A percentile compares a stretch with the other conserved stretches of the same genome.
phyloP scores from a whole-genome alignment of 2,113 vertebrate genomes.

The Labrus mixtus region DNA sequence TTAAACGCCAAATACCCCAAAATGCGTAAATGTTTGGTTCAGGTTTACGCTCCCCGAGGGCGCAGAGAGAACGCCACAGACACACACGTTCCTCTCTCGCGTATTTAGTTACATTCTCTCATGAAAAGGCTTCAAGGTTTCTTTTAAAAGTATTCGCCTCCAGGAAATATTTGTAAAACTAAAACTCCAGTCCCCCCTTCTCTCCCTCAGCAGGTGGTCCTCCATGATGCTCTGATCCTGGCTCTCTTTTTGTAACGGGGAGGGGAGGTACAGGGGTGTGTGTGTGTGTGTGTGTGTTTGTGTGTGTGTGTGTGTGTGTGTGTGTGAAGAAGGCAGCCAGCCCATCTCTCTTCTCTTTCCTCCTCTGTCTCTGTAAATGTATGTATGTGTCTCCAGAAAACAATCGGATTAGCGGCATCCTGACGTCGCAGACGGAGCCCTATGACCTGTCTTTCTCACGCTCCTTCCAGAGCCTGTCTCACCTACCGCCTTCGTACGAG shows the following conservation, averaged over 20 bases:
- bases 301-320: not conserved
- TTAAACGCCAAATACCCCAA: too few species aligned
- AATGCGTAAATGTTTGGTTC: too few species aligned
- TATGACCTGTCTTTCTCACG: constrained; percentile 98
- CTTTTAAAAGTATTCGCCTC: not conserved
- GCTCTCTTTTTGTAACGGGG: not conserved
- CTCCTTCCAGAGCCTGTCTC: constrained; percentile 98
- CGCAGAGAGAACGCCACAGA: constrained; percentile 4
- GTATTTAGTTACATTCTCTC: not conserved
- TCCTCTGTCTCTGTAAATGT: constrained; percentile 78
- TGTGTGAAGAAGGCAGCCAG: constrained; percentile 41
- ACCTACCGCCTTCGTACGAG: constrained; percentile 97
- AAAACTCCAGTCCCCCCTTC: constrained; percentile 57
- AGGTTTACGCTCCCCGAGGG: not conserved
- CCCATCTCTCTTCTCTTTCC: constrained; percentile 60
- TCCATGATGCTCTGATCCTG: constrained; percentile 35
- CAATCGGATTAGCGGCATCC: constrained; percentile 94
- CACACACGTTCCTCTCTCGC: not conserved
- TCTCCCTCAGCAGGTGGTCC: constrained; percentile 57
- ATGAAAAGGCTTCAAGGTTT: not conserved
- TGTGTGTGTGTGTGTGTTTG: not conserved
- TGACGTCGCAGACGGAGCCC: constrained; percentile 97
- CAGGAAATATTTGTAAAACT: constrained; percentile 46
- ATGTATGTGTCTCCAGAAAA: constrained; percentile 89
- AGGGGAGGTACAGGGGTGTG: not conserved